Conservation (phyloP, 2,888 invertebrate genomes). For the Synanthedon andrenaeformis region DNA sequence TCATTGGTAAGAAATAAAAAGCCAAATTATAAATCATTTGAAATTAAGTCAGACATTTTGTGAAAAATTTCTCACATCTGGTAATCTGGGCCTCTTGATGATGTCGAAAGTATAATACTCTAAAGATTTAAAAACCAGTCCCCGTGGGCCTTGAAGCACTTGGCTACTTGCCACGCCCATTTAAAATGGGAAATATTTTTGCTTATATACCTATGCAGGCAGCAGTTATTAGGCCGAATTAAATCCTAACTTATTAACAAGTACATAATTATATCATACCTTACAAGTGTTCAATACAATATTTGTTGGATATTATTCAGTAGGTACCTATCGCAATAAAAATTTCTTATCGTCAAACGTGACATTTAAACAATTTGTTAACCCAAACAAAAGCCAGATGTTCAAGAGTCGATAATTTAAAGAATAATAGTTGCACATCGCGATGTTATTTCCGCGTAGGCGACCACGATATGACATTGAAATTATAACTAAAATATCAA, state of each 20-base stretch:
- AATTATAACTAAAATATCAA: slow-evolving; percentile 36
- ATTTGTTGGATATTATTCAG: neutral
- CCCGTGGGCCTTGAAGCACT: slow-evolving; percentile 49
- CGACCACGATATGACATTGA: slow-evolving; percentile 57
- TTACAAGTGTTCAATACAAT: too few relatives aligned
- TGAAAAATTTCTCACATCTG: neutral
- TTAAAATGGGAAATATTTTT: slow-evolving; percentile 31
- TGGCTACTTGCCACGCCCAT: slow-evolving; percentile 60
- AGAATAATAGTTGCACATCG: slow-evolving; percentile 38
- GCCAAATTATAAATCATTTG: too few relatives aligned
- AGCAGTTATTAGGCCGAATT: neutral
- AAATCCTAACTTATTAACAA: neutral
- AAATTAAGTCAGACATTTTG: neutral
- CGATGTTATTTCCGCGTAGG: slow-evolving; percentile 54
- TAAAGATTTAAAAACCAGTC: slow-evolving; percentile 56
- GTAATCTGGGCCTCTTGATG: slow-evolving; percentile 18
- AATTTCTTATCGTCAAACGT: neutral
- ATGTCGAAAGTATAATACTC: slow-evolving; percentile 46
- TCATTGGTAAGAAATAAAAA: too few relatives aligned
- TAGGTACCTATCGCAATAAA: neutral
- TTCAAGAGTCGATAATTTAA: slow-evolving; percentile 34
- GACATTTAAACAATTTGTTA: neutral
- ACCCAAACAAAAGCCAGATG: slow-evolving; percentile 40
- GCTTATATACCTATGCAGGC: neutral
- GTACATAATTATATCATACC: neutral